Conservation (phyloP, 30 jellyfish, hydroid and myxozoan genomes). For the Catostylus mosaicus region DNA sequence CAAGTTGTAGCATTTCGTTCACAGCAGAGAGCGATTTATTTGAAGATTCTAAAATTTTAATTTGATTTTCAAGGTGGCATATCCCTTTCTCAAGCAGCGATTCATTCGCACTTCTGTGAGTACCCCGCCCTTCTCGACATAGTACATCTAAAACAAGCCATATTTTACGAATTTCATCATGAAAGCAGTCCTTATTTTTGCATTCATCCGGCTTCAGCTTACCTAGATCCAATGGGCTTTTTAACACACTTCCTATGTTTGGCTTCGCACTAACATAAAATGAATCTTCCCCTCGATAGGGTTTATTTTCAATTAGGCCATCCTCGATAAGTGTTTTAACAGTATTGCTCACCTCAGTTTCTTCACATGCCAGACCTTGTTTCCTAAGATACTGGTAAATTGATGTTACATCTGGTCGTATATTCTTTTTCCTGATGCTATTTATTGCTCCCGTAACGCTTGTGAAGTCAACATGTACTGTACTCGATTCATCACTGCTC, state of each 20-base stretch:
- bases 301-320: conserved; percentile 44
- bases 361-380: conserved; percentile 54
- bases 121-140: conserved; percentile 37
- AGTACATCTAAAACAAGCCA: conserved; percentile 16
- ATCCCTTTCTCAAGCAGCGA: conserved; percentile 3
- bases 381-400: conserved; percentile 37
- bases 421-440: conserved; percentile 8
- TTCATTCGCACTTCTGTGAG: not conserved
- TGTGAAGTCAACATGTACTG: conserved; percentile 36
- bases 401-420: conserved; percentile 39
- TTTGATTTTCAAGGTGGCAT: conserved; percentile 10
- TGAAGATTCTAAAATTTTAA: not conserved
- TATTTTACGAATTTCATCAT: conserved; percentile 7
- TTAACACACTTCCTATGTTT: conserved; percentile 20
- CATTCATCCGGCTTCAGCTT: conserved; percentile 8
- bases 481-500: conserved; percentile 35
- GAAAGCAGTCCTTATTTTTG: not conserved
- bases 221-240: conserved; percentile 33
- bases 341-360: conserved; percentile 33
- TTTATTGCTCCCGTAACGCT: conserved; percentile 50
- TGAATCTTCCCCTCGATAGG: conserved; percentile 37
- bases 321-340: conserved; percentile 23
- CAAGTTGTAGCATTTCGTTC: conserved; percentile 9
- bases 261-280: conserved; percentile 42
- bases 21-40: conserved; percentile 13